Conservation (phyloP, 2,888 invertebrate genomes). For the Stenchaetothrips biformis region DNA sequence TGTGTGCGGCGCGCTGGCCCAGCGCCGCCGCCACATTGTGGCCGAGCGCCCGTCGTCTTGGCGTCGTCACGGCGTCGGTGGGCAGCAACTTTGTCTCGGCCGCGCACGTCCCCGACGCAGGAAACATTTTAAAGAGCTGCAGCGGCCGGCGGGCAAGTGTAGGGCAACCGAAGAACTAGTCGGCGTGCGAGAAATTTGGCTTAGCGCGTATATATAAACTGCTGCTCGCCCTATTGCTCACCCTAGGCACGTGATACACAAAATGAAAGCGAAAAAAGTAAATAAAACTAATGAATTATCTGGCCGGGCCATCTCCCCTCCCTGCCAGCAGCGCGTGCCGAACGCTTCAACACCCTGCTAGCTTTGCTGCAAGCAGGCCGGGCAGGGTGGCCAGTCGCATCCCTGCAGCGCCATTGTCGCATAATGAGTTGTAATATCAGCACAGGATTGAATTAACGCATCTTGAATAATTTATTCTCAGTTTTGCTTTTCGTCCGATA, state of each 20-base stretch:
- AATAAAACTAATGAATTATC: background rate
- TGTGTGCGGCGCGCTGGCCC: background rate
- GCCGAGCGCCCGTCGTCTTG: background rate
- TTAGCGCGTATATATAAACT: too few species aligned
- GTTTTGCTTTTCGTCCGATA: background rate
- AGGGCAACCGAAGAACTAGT: too few species aligned
- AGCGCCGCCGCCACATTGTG: background rate
- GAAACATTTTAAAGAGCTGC: too few species aligned
- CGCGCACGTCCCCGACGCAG: too few species aligned
- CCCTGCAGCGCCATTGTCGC: background rate
- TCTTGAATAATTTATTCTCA: slow-evolving; percentile 6
- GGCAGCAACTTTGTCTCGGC: too few species aligned
- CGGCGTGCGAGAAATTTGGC: too few species aligned
- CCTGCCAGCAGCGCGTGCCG: background rate
- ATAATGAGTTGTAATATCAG: slow-evolving; percentile 22
- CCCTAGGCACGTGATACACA: too few species aligned
- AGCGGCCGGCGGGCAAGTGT: too few species aligned
- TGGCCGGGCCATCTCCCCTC: background rate
- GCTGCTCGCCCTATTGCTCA: too few species aligned
- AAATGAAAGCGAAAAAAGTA: background rate
- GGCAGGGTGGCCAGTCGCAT: background rate
- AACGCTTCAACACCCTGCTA: too few species aligned
- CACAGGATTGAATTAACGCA: slow-evolving; percentile 12
- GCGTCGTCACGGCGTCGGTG: too few species aligned
- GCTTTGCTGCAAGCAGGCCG: too few species aligned